phyloP scores from a whole-genome alignment of 1,140 invertebrate genomes.

The Heliconius eleuchia region DNA sequence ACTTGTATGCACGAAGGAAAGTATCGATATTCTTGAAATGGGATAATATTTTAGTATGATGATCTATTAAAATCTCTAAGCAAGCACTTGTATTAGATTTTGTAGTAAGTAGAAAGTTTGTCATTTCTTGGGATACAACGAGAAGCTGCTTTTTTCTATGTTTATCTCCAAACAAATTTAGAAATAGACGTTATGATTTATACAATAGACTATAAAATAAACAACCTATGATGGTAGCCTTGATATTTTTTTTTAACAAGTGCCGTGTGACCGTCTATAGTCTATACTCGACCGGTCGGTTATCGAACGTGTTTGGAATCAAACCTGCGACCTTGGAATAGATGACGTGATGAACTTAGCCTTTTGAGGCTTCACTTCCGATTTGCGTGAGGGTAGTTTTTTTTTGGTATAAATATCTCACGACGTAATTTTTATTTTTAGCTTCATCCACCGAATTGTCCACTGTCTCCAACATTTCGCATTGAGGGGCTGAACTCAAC shows the following conservation, averaged over 20 bases:
- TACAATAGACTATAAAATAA: not conserved
- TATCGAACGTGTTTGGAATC: constrained; percentile 20
- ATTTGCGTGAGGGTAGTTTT: not conserved
- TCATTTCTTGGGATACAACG: too few relatives aligned
- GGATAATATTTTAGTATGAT: too few relatives aligned
- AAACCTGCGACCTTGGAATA: constrained; percentile 13
- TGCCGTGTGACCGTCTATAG: constrained; percentile 1
- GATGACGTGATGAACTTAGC: not conserved
- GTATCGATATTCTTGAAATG: too few relatives aligned
- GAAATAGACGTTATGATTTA: too few relatives aligned
- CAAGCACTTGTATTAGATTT: too few relatives aligned
- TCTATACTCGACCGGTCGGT: not conserved
- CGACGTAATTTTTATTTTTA: too few relatives aligned
- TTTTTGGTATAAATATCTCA: too few relatives aligned
- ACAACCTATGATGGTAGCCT: not conserved
- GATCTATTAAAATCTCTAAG: too few relatives aligned
- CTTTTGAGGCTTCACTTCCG: not conserved
- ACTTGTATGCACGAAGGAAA: too few relatives aligned
- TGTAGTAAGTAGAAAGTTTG: too few relatives aligned
- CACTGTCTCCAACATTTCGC: not conserved
- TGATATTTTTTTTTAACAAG: not conserved
- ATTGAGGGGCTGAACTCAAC: not conserved
- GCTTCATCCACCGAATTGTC: not conserved
- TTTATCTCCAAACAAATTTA: too few relatives aligned
- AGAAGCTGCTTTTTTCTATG: too few relatives aligned